Evolutionary conservation across 1,140 invertebrate species (phyloP), one percentile per base, ranked within the genome.

Genomic region (Eriocheir sinensis): DNA sequence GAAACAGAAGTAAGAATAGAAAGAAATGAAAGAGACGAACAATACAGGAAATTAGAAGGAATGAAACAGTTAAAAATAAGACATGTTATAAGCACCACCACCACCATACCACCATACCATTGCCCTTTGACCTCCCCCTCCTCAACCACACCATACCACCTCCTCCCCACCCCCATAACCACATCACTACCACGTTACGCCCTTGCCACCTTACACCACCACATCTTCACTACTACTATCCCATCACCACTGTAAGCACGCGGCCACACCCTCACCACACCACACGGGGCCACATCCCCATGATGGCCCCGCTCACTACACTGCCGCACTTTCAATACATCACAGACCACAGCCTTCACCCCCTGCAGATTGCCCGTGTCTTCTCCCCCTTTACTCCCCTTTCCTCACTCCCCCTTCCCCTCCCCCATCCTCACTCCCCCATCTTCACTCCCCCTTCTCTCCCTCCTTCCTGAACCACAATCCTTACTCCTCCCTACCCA

Each of bases 321-420:
- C 60, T 6, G 27, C 21, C 60, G n/a, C 83, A 34, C 34, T 17
- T 86, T 86, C 34, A 86, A 86, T 86, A 86, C 27, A 86, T 86
- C 40, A 86, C 60, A 27, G 21, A 27, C 4, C 60, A 72, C 21
- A n/a, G 4, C n/a, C 40, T 38, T 38, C 85, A 15, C 4, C 40
- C 85, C 85, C 34, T 38, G 34, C 85, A 34, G 17, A 15, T 21
- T 34, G 15, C 85, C 85, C 34, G 9, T 34, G 6, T 30, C 4
- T 34, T 8, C 36, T 4, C 85, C 34, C 36, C 85, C 85, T 34
- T 38, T 40, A 38, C n/a, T 38, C 40, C 40, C 85, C 4, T 38
- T 38, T 8, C 85, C 4, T 21, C 85, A 6, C 21, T 30, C 34
- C 85, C 85, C 85, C 85, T 88, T 40, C 34, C 17, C 17, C 34